Conservation (phyloP, 2,113 vertebrate genomes). For the Brachirus orientalis region DNA sequence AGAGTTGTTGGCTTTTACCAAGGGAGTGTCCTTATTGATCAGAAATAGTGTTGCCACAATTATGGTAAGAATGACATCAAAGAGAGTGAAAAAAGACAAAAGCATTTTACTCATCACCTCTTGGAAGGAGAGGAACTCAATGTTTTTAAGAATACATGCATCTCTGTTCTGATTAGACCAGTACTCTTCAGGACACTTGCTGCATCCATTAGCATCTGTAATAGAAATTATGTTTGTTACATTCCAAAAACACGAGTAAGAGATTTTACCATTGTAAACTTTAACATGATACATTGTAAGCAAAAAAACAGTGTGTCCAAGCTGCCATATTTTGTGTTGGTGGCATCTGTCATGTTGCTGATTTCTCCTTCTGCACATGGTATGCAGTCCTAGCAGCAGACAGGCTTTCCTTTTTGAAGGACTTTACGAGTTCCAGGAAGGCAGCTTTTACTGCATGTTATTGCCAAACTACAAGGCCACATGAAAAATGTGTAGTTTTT, state of each 20-base stretch:
- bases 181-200: slow-evolving; percentile 76
- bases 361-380: slow-evolving; percentile 77
- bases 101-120: slow-evolving; percentile 76
- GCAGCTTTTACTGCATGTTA: slow-evolving; percentile 72
- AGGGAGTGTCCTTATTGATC: slow-evolving; percentile 70
- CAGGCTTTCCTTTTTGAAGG: slow-evolving; percentile 75
- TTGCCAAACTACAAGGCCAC: neutral
- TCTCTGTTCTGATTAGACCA: slow-evolving; percentile 77
- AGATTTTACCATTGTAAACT: slow-evolving; percentile 39
- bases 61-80: slow-evolving; percentile 66
- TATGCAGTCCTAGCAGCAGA: slow-evolving; percentile 81
- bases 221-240: slow-evolving; percentile 47
- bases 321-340: slow-evolving; percentile 49
- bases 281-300: slow-evolving; percentile 52
- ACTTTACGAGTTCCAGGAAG: slow-evolving; percentile 74
- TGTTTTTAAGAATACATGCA: slow-evolving; percentile 67
- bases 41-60: slow-evolving; percentile 63
- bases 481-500: neutral
- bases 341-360: slow-evolving; percentile 73
- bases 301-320: slow-evolving; percentile 34
- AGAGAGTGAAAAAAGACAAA: slow-evolving; percentile 71
- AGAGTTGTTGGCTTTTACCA: slow-evolving; percentile 80
- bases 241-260: slow-evolving; percentile 21
- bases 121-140: slow-evolving; percentile 74
- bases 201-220: slow-evolving; percentile 81